These are phyloP conservation scores for Pristionchus pacificus DNA, from an alignment of 1,140 invertebrate species.

Conservation along the genomic window DNA sequence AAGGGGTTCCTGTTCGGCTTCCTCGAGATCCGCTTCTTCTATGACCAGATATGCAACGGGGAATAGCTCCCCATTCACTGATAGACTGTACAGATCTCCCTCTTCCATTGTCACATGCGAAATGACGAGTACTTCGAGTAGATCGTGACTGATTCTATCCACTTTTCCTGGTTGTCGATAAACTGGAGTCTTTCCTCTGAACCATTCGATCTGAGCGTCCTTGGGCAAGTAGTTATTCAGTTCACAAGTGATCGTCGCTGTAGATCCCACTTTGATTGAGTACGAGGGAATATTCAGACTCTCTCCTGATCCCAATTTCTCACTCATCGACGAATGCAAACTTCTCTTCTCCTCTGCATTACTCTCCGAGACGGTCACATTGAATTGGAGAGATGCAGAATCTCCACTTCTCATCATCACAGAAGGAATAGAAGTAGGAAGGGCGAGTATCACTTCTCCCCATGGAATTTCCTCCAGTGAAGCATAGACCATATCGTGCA, in stretches of 20 bases:
- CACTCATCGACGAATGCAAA: constrained; percentile 21
- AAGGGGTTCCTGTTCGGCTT: not conserved
- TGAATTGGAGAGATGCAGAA: constrained; percentile 34
- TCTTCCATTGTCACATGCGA: constrained; percentile 42
- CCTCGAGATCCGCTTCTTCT: constrained; percentile 42
- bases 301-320: constrained; percentile 21
- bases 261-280: constrained; percentile 51
- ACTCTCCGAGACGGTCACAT: constrained; percentile 45
- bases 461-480: constrained; percentile 52
- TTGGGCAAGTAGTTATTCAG: constrained; percentile 44
- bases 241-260: constrained; percentile 54
- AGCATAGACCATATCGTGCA: constrained; percentile 42
- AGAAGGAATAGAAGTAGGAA: constrained; percentile 21
- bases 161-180: constrained; percentile 35
- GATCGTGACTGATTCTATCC: constrained; percentile 48
- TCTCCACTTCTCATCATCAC: constrained; percentile 9
- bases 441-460: constrained; percentile 46
- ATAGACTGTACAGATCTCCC: constrained; percentile 47
- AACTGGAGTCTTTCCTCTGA: constrained; percentile 34
- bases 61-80: constrained; percentile 48
- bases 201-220: constrained; percentile 41
- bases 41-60: constrained; percentile 54
- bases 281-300: constrained; percentile 49
- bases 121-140: constrained; percentile 51
- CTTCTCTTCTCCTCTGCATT: constrained; percentile 42